phyloP scores from a whole-genome alignment of 2,888 invertebrate genomes.

The Therioaphis trifolii region DNA sequence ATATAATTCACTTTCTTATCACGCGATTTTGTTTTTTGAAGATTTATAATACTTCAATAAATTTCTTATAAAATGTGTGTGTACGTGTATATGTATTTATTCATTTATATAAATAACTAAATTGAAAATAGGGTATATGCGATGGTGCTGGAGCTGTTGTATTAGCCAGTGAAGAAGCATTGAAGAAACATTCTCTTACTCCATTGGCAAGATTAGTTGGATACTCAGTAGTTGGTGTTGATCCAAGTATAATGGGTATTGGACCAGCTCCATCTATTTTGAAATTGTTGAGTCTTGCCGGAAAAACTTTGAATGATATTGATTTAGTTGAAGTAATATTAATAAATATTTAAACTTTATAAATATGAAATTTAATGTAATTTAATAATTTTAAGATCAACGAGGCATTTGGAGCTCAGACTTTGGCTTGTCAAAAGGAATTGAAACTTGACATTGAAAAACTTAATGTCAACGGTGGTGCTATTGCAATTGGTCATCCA shows the following conservation, averaged over 20 bases:
- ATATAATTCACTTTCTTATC: not conserved
- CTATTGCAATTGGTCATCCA: conserved; percentile 97
- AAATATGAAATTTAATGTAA: no score
- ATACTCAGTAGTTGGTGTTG: conserved; percentile 93
- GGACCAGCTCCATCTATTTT: conserved; percentile 95
- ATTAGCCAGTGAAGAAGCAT: conserved; percentile 89
- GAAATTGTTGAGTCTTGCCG: conserved; percentile 82
- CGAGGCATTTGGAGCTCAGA: conserved; percentile 97
- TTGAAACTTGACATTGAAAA: conserved; percentile 86
- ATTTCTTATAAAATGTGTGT: not conserved
- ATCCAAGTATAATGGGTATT: conserved; percentile 97
- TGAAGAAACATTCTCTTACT: conserved; percentile 81
- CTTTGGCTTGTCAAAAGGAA: conserved; percentile 90
- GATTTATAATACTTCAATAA: conserved; percentile 65
- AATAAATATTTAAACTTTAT: conserved; percentile 17
- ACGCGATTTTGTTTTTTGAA: conserved; percentile 15
- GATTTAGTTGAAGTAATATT: conserved; percentile 84
- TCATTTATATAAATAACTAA: no score
- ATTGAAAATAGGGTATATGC: conserved; percentile 86
- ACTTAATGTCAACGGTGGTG: conserved; percentile 95
- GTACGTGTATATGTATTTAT: no score
- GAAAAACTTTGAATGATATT: conserved; percentile 84
- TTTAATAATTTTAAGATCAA: conserved; percentile 79
- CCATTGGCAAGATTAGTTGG: conserved; percentile 92
- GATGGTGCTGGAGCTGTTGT: conserved; percentile 97